These are phyloP conservation scores for Corvus cornix DNA, from an alignment of 2,113 vertebrate genomes.

Conservation along the genomic window DNA sequence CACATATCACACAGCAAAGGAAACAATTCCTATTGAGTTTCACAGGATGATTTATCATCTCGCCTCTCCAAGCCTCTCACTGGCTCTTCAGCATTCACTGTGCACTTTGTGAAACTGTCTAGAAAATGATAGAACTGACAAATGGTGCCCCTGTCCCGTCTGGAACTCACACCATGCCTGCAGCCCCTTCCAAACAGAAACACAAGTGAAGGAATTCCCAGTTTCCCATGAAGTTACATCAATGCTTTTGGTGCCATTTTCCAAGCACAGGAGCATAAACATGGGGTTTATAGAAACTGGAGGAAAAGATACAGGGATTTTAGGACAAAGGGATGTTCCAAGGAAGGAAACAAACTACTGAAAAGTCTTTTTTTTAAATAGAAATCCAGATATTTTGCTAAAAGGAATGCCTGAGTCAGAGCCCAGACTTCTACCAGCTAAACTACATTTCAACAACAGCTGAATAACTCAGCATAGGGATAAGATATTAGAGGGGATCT, in stretches of 20 bases:
- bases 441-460: background rate
- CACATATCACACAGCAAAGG: slow-evolving; percentile 24
- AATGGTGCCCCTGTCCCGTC: background rate
- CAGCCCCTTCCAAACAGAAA: background rate
- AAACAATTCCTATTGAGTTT: slow-evolving; percentile 48
- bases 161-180: background rate
- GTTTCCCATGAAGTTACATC: background rate
- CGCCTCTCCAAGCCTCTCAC: background rate
- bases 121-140: background rate
- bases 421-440: background rate
- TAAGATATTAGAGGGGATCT: background rate
- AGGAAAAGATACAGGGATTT: background rate
- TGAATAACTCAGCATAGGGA: background rate
- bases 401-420: background rate
- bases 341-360: background rate
- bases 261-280: background rate
- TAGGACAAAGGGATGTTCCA: background rate
- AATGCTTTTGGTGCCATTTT: background rate
- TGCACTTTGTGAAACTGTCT: background rate
- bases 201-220: background rate
- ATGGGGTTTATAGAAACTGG: background rate
- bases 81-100: slow-evolving; percentile 11
- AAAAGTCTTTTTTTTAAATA: background rate
- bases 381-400: background rate
- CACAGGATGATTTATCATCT: slow-evolving; percentile 58